Evolutionary conservation across 2,888 invertebrate species (phyloP).

Genomic region (Drosophila robusta): DNA sequence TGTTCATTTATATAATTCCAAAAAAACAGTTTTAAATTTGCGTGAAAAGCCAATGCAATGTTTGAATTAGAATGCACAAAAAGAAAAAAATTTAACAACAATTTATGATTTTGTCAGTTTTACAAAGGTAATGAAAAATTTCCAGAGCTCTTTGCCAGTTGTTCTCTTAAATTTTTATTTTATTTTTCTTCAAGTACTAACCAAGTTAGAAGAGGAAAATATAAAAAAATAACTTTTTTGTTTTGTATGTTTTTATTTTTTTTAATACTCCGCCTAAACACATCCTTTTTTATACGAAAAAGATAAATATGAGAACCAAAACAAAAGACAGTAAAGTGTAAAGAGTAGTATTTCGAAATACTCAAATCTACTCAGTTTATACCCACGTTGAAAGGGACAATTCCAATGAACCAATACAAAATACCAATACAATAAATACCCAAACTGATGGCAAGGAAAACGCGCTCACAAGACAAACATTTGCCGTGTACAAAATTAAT

Average conservation of each 20-base stretch:
- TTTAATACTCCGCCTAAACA: conserved; percentile 85
- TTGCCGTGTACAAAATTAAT: conserved; percentile 44
- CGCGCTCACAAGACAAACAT: conserved; percentile 75
- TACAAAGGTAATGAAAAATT: conserved; percentile 83
- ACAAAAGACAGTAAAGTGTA: conserved; percentile 59
- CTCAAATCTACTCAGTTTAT: conserved; percentile 59
- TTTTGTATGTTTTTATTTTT: conserved; percentile 75
- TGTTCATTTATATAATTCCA: neutral
- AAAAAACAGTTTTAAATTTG: neutral
- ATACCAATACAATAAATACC: conserved; percentile 31
- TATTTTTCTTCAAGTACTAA: conserved; percentile 60
- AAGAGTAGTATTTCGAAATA: conserved; percentile 49
- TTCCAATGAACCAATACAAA: conserved; percentile 37
- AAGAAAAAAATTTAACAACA: conserved; percentile 22
- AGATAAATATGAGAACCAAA: conserved; percentile 85
- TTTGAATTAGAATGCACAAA: conserved; percentile 4
- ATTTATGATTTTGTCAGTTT: conserved; percentile 50
- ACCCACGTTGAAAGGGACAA: conserved; percentile 64
- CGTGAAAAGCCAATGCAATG: conserved; percentile 23
- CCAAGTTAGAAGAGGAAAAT: conserved; percentile 53
- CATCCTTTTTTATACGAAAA: conserved; percentile 84
- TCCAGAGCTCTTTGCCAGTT: conserved; percentile 85
- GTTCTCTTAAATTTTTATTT: conserved; percentile 79
- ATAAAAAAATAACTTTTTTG: conserved; percentile 42
- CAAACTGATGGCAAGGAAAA: conserved; percentile 57